Base-by-base conservation (phyloP, 1,140 invertebrate genomes). In the Trachymyrmex septentrionalis region DNA sequence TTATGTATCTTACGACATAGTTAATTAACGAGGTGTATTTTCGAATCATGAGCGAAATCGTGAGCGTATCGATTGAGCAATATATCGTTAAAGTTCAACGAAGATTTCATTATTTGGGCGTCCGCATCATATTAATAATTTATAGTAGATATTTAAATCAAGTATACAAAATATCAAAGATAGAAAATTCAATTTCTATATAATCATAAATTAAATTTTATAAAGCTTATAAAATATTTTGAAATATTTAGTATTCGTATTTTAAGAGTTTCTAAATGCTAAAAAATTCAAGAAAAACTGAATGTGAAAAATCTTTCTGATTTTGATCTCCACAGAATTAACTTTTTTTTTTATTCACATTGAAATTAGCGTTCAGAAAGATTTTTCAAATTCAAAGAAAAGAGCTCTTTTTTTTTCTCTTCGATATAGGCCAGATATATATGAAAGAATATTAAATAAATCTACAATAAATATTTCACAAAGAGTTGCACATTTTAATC, bases 181-280 rank as follows among this genome's bases (percentile, higher is more conserved):
- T 3, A n/a, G 19, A 38, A 73, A 73, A 73, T 38, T 59, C 3
- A 67, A 67, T 73, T 73, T 59, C 4, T 73, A 44, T 44, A 44
- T 12, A 53, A 19, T 73, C 0, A 75, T 59, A 38, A 38, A 24
- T 24, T 76, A 57, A n/a, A 75, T 57, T 75, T 38, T 1, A 59
- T 16, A 59, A 59, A 24, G n/a, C 1, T 76, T 38, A 57, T 76
- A 61, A 59, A 38, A 76, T 76, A 38, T 38, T 38, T 38, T 24
- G 1, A 19, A 9, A 24, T 24, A 9, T 34, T 19, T 10, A 24
- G 16, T 24, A 34, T 19, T 38, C 3, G 0, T 30, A 50, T 55
- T 57, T 3, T 16, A 57, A 75, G 21, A 44, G 7, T 44, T 44
- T 44, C 9, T 44, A 9, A 38, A 38, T 55, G 6, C 6, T 14